These are phyloP conservation scores for Nautilus pompilius DNA, from an alignment of 1,140 invertebrate species.

Conservation along the genomic window DNA sequence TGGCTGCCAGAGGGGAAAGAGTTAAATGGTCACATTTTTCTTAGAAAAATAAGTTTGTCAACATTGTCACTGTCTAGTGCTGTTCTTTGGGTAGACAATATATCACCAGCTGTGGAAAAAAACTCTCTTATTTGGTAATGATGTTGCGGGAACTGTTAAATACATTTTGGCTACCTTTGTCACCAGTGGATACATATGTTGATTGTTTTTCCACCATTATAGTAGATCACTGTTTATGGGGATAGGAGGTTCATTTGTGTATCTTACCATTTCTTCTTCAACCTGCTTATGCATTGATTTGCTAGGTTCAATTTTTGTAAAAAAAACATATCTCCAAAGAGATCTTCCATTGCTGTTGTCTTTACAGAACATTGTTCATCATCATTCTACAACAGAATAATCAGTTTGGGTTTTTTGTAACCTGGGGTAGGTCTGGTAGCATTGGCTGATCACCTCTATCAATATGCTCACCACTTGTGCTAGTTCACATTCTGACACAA, in stretches of 20 bases:
- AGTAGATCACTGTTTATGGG: conserved; percentile 4
- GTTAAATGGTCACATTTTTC: conserved; percentile 18
- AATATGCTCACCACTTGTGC: too few species aligned
- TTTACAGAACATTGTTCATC: too few species aligned
- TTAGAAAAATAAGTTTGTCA: conserved; percentile 8
- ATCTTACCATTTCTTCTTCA: conserved; percentile 4
- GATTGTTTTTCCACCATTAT: conserved; percentile 9
- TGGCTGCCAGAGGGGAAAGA: too few species aligned
- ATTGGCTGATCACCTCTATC: too few species aligned
- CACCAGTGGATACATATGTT: conserved; percentile 1
- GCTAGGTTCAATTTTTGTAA: not conserved
- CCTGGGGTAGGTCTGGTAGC: not conserved
- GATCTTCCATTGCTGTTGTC: not conserved
- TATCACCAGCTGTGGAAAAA: conserved; percentile 14
- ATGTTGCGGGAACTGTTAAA: conserved; percentile 15
- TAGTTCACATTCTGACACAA: too few species aligned
- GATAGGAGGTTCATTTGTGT: not conserved
- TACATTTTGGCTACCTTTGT: conserved; percentile 7
- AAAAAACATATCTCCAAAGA: conserved; percentile 7
- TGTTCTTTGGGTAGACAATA: conserved; percentile 10
- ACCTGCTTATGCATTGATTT: not conserved
- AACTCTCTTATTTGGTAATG: conserved; percentile 17
- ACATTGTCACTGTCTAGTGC: conserved; percentile 10
- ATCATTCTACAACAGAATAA: not conserved
- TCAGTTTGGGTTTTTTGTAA: not conserved